Conservation (phyloP, 2,113 vertebrate genomes). For the Electrona antarctica region DNA sequence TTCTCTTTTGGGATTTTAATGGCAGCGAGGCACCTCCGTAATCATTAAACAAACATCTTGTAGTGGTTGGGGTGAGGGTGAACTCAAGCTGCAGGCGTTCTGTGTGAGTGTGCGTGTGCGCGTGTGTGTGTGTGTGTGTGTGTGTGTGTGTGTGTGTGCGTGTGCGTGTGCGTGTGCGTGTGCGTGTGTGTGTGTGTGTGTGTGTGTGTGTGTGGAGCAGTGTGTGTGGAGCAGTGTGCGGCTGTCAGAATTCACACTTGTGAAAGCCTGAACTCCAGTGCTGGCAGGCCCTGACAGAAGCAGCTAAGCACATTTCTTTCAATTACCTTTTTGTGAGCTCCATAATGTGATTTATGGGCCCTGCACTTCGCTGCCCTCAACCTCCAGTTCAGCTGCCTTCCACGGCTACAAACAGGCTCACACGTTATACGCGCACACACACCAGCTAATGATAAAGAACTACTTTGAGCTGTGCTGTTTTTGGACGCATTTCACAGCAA, state of each 20-base stretch:
- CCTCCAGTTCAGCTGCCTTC: slow-evolving; percentile 22
- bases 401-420: not conserved
- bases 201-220: slow-evolving; percentile 2
- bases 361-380: slow-evolving; percentile 42
- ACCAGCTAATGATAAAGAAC: slow-evolving; percentile 40
- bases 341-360: slow-evolving; percentile 62
- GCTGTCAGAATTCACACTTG: slow-evolving; percentile 57
- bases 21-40: slow-evolving; percentile 53
- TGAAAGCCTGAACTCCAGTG: slow-evolving; percentile 28
- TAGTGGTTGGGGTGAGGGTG: slow-evolving; percentile 48
- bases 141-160: slow-evolving; percentile 13
- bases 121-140: not conserved
- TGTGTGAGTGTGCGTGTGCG: not conserved
- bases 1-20: slow-evolving; percentile 53
- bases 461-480: slow-evolving; percentile 20
- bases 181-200: not conserved
- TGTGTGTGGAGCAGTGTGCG: slow-evolving; percentile 12
- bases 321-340: slow-evolving; percentile 53
- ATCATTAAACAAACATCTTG: slow-evolving; percentile 64
- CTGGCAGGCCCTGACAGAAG: slow-evolving; percentile 55
- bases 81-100: slow-evolving; percentile 20
- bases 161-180: not conserved
- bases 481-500: slow-evolving; percentile 26
- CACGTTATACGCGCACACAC: slow-evolving; percentile 13
- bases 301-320: slow-evolving; percentile 53